Conservation (phyloP, 2,113 vertebrate species). For the Eolophus roseicapilla region DNA sequence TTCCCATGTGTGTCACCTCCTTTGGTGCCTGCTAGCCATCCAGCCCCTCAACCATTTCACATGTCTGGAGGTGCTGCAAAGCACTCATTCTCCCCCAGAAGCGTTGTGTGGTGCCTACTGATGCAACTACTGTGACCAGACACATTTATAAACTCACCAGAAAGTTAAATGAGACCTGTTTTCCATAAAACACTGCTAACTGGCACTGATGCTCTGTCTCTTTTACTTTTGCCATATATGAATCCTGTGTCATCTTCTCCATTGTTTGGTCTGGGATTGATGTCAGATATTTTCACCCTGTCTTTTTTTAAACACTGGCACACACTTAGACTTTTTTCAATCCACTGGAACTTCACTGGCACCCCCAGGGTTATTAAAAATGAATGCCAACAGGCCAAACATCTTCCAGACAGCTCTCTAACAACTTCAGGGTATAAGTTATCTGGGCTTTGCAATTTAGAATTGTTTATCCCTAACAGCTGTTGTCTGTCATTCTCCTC, state of each 20-base stretch:
- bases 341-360: neutral
- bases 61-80: neutral
- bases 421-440: neutral
- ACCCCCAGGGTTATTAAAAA: neutral
- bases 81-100: neutral
- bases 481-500: conserved; percentile 32
- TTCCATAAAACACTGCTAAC: neutral
- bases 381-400: neutral
- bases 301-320: conserved; percentile 5
- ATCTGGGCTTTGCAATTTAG: conserved; percentile 2
- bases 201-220: neutral
- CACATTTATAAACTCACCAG: neutral
- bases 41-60: rapidly evolving
- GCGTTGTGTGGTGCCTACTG: neutral
- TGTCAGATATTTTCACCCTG: neutral
- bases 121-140: neutral
- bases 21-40: neutral
- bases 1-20: neutral
- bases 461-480: conserved; percentile 18
- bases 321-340: neutral
- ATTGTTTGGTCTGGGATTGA: neutral
- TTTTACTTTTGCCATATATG: neutral
- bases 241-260: neutral
- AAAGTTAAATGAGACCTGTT: neutral
- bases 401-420: neutral